Evolutionary conservation across 2,113 vertebrate genomes (phyloP).

Genomic region (Gyps fulvus): DNA sequence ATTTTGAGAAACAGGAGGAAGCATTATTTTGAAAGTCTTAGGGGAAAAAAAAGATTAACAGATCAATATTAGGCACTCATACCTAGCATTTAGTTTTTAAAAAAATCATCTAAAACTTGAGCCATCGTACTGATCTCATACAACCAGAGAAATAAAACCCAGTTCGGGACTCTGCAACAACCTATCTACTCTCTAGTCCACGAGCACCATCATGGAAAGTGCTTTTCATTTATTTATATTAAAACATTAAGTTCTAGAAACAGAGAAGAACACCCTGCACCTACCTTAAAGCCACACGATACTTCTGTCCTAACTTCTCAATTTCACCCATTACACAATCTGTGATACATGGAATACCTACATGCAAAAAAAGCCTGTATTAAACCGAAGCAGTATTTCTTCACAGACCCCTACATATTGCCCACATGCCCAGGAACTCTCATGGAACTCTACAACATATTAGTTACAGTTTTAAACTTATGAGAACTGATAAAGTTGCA

Average conservation of each 20-base stretch:
- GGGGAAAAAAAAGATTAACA: neutral
- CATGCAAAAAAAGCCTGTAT: neutral
- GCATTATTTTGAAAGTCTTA: neutral
- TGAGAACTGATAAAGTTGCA: neutral
- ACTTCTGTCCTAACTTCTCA: constrained; percentile 96
- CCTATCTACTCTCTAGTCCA: neutral
- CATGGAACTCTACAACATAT: neutral
- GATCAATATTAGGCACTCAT: neutral
- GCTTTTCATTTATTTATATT: neutral
- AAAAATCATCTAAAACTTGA: neutral
- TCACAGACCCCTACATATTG: neutral
- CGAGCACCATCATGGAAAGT: neutral
- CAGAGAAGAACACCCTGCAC: neutral
- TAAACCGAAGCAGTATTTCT: neutral
- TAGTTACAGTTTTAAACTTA: neutral
- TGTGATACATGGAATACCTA: constrained; percentile 97
- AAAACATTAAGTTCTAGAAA: neutral
- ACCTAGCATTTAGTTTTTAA: neutral
- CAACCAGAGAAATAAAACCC: neutral
- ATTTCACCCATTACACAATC: constrained; percentile 99
- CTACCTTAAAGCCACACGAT: constrained; percentile 93
- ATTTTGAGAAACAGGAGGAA: neutral
- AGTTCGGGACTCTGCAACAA: neutral
- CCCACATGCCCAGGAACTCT: neutral
- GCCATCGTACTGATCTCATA: neutral